Evolutionary conservation across 2,888 invertebrate species (phyloP).

Genomic region (Acanthosoma haemorrhoidale): DNA sequence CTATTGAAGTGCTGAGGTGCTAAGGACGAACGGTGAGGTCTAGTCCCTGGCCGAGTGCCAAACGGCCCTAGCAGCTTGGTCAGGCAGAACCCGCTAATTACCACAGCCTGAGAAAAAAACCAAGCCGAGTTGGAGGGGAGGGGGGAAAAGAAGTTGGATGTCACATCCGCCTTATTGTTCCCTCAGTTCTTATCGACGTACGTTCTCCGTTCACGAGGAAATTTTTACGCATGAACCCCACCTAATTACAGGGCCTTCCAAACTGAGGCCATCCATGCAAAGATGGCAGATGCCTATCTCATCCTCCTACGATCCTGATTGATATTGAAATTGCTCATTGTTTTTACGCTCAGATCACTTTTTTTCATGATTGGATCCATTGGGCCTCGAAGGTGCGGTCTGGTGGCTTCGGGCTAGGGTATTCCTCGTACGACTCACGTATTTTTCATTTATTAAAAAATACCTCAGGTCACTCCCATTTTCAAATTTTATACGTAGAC

Average conservation of each 20-base stretch:
- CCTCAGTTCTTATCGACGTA: neutral
- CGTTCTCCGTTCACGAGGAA: conserved; percentile 1
- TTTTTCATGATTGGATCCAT: no score
- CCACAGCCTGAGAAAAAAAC: conserved; percentile 7
- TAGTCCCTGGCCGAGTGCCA: neutral
- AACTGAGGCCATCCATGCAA: conserved; percentile 2
- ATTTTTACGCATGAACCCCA: conserved; percentile 24
- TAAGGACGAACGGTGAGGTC: neutral
- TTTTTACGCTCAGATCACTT: no score
- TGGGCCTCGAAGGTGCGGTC: no score
- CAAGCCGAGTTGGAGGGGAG: neutral
- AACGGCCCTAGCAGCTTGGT: conserved; percentile 3
- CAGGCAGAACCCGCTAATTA: conserved; percentile 6
- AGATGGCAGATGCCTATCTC: neutral
- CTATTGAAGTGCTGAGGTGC: neutral
- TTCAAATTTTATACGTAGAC: no score
- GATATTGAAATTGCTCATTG: conserved; percentile 5
- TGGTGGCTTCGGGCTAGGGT: no score
- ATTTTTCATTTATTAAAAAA: no score
- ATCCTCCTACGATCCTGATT: neutral
- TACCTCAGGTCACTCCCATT: no score
- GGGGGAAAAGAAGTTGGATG: conserved; percentile 9
- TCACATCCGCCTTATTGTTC: conserved; percentile 27
- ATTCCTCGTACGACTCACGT: no score
- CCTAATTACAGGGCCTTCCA: conserved; percentile 18